Percentiles rank a stretch among this genome's conserved stretches.
These are phyloP conservation scores for Leptoclinus maculatus DNA, from an alignment of 2,797 vertebrate species.

Conservation along the genomic window DNA sequence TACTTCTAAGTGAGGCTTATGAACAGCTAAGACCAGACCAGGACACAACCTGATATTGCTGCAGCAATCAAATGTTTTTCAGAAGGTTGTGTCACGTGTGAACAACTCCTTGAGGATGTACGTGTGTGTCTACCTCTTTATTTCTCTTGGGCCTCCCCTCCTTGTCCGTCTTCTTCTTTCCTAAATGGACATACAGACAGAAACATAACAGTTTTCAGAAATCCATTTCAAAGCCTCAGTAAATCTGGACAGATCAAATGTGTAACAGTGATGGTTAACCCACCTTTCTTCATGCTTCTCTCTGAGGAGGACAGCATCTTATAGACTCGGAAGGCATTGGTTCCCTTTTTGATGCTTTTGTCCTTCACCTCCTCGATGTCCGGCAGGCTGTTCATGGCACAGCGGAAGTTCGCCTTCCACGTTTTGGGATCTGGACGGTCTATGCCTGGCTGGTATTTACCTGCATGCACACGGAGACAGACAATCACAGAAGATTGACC, in stretches of 20 bases:
- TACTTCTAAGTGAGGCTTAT: background rate
- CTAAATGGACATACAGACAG: conserved; percentile 73
- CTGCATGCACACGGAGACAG: conserved; percentile 53
- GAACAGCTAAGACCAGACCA: background rate
- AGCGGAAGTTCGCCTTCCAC: conserved; percentile 99
- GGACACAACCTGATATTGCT: no score
- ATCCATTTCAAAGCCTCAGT: background rate
- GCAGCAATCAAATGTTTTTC: background rate
- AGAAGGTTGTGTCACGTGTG: background rate
- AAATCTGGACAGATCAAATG: background rate
- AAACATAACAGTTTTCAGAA: conserved; percentile 2
- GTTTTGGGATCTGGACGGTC: conserved; percentile 98
- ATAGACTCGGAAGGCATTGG: conserved; percentile 97
- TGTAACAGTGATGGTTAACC: conserved; percentile 9
- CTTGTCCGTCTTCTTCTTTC: conserved; percentile 94
- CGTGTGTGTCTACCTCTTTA: conserved; percentile 72
- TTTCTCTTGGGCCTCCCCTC: conserved; percentile 86
- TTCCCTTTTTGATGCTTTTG: conserved; percentile 99
- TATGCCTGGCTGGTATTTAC: conserved; percentile 92
- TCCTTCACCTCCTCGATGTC: conserved; percentile 99
- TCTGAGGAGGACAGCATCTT: conserved; percentile 94
- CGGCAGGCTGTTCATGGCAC: conserved; percentile 99
- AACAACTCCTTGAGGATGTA: background rate
- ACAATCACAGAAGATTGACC: background rate
- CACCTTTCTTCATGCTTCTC: conserved; percentile 94